Evolutionary conservation across 2,113 vertebrate genomes (phyloP), one percentile per base, ranked within the genome.

Genomic region (Ailuropoda melanoleuca): DNA sequence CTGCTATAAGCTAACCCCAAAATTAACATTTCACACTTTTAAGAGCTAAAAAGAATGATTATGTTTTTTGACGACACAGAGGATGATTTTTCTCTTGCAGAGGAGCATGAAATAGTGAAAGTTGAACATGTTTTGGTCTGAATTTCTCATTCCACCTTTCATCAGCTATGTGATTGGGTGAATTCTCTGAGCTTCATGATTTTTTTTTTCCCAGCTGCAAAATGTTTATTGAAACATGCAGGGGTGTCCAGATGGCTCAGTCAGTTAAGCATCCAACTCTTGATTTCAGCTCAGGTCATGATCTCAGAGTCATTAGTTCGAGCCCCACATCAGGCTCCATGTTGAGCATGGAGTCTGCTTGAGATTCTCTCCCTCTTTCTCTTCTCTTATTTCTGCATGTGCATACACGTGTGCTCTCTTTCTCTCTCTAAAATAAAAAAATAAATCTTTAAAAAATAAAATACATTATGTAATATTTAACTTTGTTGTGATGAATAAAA

Each of bases 1-100:
- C n/a, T 85, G 17, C 81, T 85, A 37, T 34, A 39, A 64, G 29
- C 55, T 95, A 92, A 85, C 39, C 75, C 48, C 53, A 18, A 97
- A 97, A 95, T 95, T 97, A 97, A 90, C 56, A 93, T 90, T 96
- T 95, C 17, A 19, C 94, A 21, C 53, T 94, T 95, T 84, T 56
- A 92, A 90, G 6, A 82, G 12, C 87, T 75, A 87, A 96, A 97
- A 93, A 85, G 53, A 64, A 68, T 12, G 23, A 90, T 66, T 58
- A 50, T 83, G 50, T 29, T 92, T 97, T 95, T 92, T 91, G 77
- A 93, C 34, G 93, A 81, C 53, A 29, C 7, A 53, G 43, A 18
- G 10, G 37, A 50, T 62, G 75, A 60, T 81, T 95, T 89, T 75
- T 81, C 21, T 85, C 81, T 68, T 80, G 19, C 29, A 93, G 18